These are phyloP conservation scores for Nothobranchius kuhntae DNA, from an alignment of 2,113 vertebrate genomes.

Conservation along the genomic window DNA sequence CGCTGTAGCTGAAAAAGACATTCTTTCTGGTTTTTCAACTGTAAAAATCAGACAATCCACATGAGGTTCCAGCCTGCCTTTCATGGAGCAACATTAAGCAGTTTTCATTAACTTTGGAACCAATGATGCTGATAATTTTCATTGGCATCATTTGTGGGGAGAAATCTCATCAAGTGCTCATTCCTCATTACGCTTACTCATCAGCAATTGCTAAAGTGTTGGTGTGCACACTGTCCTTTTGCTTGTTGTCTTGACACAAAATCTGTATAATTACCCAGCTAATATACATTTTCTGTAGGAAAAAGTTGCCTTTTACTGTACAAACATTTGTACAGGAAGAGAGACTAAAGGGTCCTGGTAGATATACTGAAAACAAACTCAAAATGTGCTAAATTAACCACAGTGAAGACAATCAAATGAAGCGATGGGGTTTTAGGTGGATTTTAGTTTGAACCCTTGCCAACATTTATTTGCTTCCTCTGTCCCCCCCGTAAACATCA, in stretches of 20 bases:
- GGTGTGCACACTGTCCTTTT: background rate
- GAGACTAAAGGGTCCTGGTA: background rate
- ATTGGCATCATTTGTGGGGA: slow-evolving; percentile 16
- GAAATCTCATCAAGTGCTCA: slow-evolving; percentile 49
- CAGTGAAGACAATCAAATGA: background rate
- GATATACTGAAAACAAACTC: background rate
- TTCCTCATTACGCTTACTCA: slow-evolving; percentile 41
- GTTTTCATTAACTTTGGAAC: slow-evolving; percentile 42
- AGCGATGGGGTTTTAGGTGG: background rate
- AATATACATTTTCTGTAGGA: slow-evolving; percentile 5
- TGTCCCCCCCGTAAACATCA: slow-evolving; percentile 1
- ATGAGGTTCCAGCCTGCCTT: slow-evolving; percentile 1
- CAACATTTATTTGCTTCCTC: background rate
- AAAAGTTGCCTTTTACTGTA: background rate
- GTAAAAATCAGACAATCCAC: background rate
- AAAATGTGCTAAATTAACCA: too few relatives aligned
- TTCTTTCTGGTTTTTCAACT: too few relatives aligned
- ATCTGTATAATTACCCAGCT: slow-evolving; percentile 7
- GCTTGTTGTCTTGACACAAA: slow-evolving; percentile 12
- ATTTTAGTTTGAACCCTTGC: background rate
- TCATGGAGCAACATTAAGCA: slow-evolving; percentile 28
- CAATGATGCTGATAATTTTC: slow-evolving; percentile 51
- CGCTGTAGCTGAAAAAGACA: too few relatives aligned
- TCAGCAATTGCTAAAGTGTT: slow-evolving; percentile 34
- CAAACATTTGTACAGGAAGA: background rate